Conservation (phyloP, 2,888 invertebrate genomes). For the Argynnis bischoffii region DNA sequence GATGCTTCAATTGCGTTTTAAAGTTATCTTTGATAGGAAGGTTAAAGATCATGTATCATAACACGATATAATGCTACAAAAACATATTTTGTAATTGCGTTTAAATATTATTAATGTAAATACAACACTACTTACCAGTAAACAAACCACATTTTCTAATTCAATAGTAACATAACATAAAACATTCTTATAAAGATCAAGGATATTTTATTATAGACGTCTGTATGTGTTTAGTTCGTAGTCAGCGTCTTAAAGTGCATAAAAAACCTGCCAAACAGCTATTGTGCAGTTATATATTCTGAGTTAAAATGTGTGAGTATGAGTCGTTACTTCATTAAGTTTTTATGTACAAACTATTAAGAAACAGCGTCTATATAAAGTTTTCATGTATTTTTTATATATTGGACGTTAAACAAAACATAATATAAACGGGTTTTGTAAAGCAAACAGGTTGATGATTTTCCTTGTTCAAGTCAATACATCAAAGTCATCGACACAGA, state of each 20-base stretch:
- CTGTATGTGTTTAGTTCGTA: too few species aligned
- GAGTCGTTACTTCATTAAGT: not conserved
- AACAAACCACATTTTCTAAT: too few species aligned
- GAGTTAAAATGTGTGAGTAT: not conserved
- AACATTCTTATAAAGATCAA: too few species aligned
- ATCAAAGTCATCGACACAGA: not conserved
- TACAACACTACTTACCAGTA: not conserved
- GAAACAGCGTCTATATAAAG: too few species aligned
- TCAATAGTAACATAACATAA: too few species aligned
- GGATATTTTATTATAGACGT: too few species aligned
- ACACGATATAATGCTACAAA: not conserved
- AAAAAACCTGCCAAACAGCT: slow-evolving; percentile 14
- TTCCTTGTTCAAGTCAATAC: slow-evolving; percentile 18
- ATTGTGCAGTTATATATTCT: not conserved
- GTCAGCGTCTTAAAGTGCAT: too few species aligned
- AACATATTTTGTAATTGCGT: not conserved
- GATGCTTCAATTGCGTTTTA: not conserved
- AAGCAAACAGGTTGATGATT: slow-evolving; percentile 12
- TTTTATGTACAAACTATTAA: not conserved
- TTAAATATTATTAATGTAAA: not conserved
- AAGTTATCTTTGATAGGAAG: not conserved
- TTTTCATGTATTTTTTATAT: too few species aligned
- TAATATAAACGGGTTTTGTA: slow-evolving; percentile 7
- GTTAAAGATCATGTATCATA: slow-evolving; percentile 15
- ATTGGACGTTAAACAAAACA: not conserved